Evolutionary conservation across 92 coral and sea anemone genomes (phyloP).

Genomic region (Pocillopora meandrina): DNA sequence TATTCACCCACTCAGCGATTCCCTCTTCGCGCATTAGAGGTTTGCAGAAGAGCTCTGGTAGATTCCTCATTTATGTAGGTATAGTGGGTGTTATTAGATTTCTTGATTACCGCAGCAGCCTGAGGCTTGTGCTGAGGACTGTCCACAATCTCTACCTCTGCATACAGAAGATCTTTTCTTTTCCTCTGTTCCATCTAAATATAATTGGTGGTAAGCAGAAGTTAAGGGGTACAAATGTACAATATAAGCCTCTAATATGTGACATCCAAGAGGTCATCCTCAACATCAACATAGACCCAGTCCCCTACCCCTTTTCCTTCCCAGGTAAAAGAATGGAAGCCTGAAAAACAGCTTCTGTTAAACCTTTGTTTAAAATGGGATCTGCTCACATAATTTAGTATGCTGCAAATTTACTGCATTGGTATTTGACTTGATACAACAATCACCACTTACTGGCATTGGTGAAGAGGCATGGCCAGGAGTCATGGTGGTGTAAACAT

Average conservation of each 20-base stretch:
- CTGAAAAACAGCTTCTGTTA: too few relatives aligned
- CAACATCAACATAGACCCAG: too few relatives aligned
- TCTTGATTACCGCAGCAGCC: neutral
- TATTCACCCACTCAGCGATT: too few relatives aligned
- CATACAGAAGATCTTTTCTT: conserved; percentile 60
- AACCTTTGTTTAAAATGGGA: too few relatives aligned
- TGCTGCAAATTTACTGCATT: too few relatives aligned
- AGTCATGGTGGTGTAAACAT: conserved; percentile 56
- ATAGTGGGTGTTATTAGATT: conserved; percentile 62
- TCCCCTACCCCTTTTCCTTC: too few relatives aligned
- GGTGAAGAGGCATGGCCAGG: neutral
- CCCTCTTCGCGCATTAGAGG: conserved; percentile 59
- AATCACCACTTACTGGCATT: neutral
- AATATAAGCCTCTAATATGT: too few relatives aligned
- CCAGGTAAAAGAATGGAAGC: too few relatives aligned
- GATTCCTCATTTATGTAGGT: conserved; percentile 83
- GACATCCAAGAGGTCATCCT: too few relatives aligned
- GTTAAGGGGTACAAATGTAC: neutral
- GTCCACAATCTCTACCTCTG: conserved; percentile 76
- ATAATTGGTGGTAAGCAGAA: neutral
- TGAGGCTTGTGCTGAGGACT: conserved; percentile 26
- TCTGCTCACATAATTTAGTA: too few relatives aligned
- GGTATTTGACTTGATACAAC: too few relatives aligned
- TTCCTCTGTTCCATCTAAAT: conserved; percentile 42
- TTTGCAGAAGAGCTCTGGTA: conserved; percentile 71